Evolutionary conservation across 2,113 vertebrate genomes (phyloP).

Genomic region (Lipophrys pholis): DNA sequence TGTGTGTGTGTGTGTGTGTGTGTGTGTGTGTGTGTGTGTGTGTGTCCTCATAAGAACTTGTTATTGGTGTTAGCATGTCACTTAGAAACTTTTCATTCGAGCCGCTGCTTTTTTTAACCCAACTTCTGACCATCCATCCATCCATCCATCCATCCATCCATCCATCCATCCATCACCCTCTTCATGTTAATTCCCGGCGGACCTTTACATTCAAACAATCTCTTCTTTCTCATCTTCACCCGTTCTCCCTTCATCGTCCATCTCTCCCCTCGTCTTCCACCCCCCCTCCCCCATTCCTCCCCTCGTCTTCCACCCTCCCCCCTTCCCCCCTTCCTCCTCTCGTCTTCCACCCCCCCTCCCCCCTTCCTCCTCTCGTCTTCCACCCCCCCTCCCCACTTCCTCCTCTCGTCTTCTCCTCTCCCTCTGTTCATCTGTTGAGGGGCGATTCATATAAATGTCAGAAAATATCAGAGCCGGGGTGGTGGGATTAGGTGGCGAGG

Average conservation of each 20-base stretch:
- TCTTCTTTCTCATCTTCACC: too few species aligned
- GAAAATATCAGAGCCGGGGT: conserved; percentile 73
- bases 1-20: too few species aligned
- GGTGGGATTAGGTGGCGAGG: conserved; percentile 64
- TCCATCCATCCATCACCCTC: neutral
- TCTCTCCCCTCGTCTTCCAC: neutral
- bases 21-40: too few species aligned
- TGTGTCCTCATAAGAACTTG: too few species aligned
- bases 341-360: too few species aligned
- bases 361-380: neutral
- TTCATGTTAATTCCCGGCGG: neutral
- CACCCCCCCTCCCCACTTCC: neutral
- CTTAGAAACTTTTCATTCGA: conserved; percentile 82
- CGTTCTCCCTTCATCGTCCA: neutral
- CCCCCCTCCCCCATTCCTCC: neutral
- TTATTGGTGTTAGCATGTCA: conserved; percentile 95
- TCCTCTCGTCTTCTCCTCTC: neutral
- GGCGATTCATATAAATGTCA: conserved; percentile 79
- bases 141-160: neutral
- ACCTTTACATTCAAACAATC: conserved; percentile 36
- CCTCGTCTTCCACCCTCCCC: neutral
- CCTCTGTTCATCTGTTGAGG: conserved; percentile 36
- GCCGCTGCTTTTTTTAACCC: too few species aligned
- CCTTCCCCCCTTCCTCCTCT: neutral
- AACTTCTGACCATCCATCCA: too few species aligned